A percentile compares a stretch with the other conserved stretches of the same genome.
These are phyloP conservation scores for Scomber japonicus DNA, from an alignment of 2,113 vertebrate genomes.

Conservation along the genomic window DNA sequence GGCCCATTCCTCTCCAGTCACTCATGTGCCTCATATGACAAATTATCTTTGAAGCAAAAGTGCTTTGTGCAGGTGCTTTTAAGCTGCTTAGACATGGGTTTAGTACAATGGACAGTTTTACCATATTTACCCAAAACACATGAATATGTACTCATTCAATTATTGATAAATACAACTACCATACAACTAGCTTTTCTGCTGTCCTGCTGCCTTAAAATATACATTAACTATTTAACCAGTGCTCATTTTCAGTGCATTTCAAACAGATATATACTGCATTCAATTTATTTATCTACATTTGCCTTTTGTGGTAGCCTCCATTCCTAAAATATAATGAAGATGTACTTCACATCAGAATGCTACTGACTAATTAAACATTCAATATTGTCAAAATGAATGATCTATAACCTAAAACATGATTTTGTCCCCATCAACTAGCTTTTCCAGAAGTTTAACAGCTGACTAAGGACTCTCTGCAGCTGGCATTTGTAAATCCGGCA, in stretches of 20 bases:
- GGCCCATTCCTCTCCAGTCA: constrained; percentile 36
- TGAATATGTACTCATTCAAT: neutral
- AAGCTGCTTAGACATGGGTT: constrained; percentile 8
- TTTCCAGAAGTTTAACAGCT: constrained; percentile 77
- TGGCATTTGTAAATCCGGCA: constrained; percentile 77
- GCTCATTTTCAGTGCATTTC: neutral
- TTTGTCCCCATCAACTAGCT: constrained; percentile 33
- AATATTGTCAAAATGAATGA: constrained; percentile 35
- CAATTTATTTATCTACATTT: neutral
- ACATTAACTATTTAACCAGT: neutral
- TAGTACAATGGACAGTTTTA: neutral
- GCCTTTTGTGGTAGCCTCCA: neutral
- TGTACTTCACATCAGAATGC: constrained; percentile 7
- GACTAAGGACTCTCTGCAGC: constrained; percentile 80
- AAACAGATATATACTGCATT: neutral
- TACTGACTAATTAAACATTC: constrained; percentile 31
- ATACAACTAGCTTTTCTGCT: neutral
- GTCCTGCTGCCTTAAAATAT: neutral
- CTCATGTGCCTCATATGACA: constrained; percentile 19
- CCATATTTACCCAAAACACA: neutral
- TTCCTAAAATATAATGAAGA: neutral
- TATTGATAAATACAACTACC: neutral
- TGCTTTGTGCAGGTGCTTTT: neutral
- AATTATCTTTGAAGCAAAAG: constrained; percentile 20
- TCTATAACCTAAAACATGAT: constrained; percentile 42